Evolutionary conservation across 2,888 invertebrate genomes (phyloP).

Genomic region (Drosophila lutescens): DNA sequence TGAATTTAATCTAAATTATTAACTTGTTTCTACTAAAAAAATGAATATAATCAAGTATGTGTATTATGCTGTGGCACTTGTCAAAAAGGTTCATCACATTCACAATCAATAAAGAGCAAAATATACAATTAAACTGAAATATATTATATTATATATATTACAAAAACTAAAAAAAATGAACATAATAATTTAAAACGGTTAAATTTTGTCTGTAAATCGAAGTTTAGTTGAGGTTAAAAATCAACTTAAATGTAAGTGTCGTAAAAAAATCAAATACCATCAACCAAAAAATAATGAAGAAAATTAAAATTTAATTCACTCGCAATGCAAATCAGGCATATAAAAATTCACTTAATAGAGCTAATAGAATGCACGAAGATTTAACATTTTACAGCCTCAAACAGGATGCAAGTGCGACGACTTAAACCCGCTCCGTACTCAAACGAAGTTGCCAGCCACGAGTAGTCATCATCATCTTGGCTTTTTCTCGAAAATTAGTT

Average conservation of each 20-base stretch:
- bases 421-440: not conserved
- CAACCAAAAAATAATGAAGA: not conserved
- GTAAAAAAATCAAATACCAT: not conserved
- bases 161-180: too few relatives aligned
- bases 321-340: not conserved
- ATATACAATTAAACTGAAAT: too few relatives aligned
- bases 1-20: not conserved
- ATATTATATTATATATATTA: too few relatives aligned
- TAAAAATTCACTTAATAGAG: not conserved
- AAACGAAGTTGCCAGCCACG: slow-evolving; percentile 5
- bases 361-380: slow-evolving; percentile 1
- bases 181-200: too few relatives aligned
- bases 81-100: too few relatives aligned
- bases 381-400: slow-evolving; percentile 27
- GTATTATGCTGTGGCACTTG: too few relatives aligned
- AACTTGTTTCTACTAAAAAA: too few relatives aligned
- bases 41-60: too few relatives aligned
- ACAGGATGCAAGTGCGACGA: slow-evolving; percentile 30
- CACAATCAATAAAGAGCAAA: too few relatives aligned
- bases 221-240: not conserved
- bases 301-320: not conserved
- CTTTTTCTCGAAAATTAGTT: slow-evolving; percentile 26
- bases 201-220: too few relatives aligned
- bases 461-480: slow-evolving; percentile 12
- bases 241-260: not conserved